Base-by-base conservation (phyloP, 2,113 vertebrate species). In the Galemys pyrenaicus region DNA sequence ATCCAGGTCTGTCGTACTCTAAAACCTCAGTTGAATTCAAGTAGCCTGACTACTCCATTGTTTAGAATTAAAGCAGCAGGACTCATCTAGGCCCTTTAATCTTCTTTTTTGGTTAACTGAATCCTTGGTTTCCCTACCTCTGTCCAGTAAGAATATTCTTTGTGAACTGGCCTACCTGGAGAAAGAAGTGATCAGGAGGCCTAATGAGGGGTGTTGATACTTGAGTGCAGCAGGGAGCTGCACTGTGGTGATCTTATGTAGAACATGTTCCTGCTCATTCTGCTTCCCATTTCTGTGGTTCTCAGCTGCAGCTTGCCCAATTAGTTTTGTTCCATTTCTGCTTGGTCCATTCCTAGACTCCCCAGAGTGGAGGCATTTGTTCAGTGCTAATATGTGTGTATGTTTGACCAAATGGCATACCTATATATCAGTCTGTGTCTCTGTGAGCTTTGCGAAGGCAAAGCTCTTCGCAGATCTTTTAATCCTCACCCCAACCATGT, bases 281-380 rank as follows among this genome's bases (percentile, higher is more conserved):
- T n/a, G 51, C 68, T 58, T 39, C 20, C 32, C 4, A 24, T 5
- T 67, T 39, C 24, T 75, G 51, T 5, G 49, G 28, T 73, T 87
- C 35, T 51, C 37, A 67, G 32, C 56, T 54, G 7, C 16, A 67
- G 26, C 39, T 80, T 82, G 64, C 54, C 28, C n/a, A 51, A 26
- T 70, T 92, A n/a, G 54, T 70, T 78, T 96, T 79, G 22, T 84
- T 79, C 30, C 39, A 30, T 39, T 91, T 85, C 22, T 46, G 30
- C 44, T 83, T 62, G 39, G 35, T 51, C 60, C 15, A 13, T 92
- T 84, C 35, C 75, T 85, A 70, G 64, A 46, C 16, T 60, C 37
- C 6, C 62, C 17, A 9, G 51, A 75, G 39, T 68, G 35, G 44
- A 84, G n/a, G 13, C 54, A 58, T 81, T 79, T 81, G 32, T 86